Base-by-base conservation (phyloP, 2,888 invertebrate species). In the Didymodactylos carnosus region DNA sequence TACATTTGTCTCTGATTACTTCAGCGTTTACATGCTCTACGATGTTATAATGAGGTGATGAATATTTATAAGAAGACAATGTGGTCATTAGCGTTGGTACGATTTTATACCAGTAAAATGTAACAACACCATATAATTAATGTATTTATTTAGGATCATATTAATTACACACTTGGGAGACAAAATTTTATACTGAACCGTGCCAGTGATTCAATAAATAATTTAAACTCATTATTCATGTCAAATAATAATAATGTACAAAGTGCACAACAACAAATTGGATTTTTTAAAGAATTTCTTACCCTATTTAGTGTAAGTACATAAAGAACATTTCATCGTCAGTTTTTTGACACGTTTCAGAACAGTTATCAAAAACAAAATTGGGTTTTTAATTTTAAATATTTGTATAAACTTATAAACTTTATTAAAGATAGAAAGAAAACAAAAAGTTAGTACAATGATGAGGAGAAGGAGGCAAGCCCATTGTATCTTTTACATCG, bases 11-110 rank as follows among this genome's bases (percentile, higher is more conserved):
- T 23, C 16, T 39, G 39, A 51, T 11, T 69, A 75, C 78, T 79
- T 14, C 78, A 83, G 82, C 79, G 90, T 77, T 91, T 89, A 82
- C 95, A 95, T 84, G 91, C 94, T 0, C 87, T 94, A 76, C 86
- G 94, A 77, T 91, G 92, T 80, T 95, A 95, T 80, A 89, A 89
- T 77, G 93, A 93, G 83, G 93, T 94, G 13, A 88, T 90, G 84
- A 91, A 92, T 86, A 90, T 90, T 69, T 90, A 90, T 82, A 86
- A 86, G 77, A 86, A 86, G 69, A 89, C 89, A 79, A 89, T 90
- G 8, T 95, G 94, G 94, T 89, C 90, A 77, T 86, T 93, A 78
- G 91, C 94, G 8, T 76, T 83, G 83, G 94, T 95, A 86, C 94
- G 95, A 84, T 93, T 95, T 80, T 90, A 92, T 84, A 82, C 93